A percentile compares a stretch with the other conserved stretches of the same genome.
These are phyloP conservation scores for Tonatia bakeri DNA, from an alignment of 2,113 vertebrate genomes.

Conservation along the genomic window DNA sequence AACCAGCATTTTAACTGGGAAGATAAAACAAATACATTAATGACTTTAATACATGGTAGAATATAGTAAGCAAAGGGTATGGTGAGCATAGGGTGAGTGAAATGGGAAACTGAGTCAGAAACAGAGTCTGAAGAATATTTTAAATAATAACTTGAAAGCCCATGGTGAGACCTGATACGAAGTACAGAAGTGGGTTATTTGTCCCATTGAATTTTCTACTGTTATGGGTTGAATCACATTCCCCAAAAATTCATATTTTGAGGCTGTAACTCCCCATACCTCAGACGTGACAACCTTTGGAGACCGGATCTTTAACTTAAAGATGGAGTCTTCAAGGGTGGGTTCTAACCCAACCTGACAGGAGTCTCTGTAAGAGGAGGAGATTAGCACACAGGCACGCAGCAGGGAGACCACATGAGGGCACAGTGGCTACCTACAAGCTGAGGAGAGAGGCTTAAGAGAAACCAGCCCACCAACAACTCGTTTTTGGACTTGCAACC, in stretches of 20 bases:
- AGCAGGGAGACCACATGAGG: no score
- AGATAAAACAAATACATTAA: background rate
- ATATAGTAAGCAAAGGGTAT: background rate
- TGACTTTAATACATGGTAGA: background rate
- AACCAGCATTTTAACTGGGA: background rate
- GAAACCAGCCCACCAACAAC: background rate
- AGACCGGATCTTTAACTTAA: background rate
- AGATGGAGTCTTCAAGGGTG: background rate
- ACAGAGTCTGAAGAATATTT: background rate
- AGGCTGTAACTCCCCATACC: background rate
- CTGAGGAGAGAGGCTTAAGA: background rate
- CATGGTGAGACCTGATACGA: background rate
- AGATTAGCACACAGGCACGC: rapidly evolving
- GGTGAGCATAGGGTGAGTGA: rapidly evolving
- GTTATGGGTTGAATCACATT: background rate
- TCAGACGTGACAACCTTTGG: background rate
- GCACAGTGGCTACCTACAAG: no score
- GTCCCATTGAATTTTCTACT: background rate
- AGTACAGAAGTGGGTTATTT: background rate
- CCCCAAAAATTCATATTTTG: background rate
- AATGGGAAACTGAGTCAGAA: background rate
- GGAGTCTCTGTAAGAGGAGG: background rate
- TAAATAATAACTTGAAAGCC: background rate
- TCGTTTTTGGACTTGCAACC: background rate
- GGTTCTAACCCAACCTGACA: rapidly evolving